These are phyloP conservation scores for Leistus spinibarbis DNA, from an alignment of 2,888 invertebrate species.

Conservation along the genomic window DNA sequence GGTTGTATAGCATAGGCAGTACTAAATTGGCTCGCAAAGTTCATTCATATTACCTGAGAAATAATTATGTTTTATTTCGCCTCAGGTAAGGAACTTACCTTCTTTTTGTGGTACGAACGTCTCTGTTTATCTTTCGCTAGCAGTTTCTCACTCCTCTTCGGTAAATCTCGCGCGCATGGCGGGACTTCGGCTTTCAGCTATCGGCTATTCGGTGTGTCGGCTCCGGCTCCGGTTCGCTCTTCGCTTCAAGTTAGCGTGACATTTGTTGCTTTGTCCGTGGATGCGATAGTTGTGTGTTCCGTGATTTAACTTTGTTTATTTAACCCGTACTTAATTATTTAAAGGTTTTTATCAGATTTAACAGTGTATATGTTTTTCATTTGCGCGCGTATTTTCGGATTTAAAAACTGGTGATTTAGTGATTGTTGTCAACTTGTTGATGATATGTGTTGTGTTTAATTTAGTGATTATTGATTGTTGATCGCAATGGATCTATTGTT, in stretches of 20 bases:
- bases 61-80: slow-evolving; percentile 29
- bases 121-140: slow-evolving; percentile 9
- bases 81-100: slow-evolving; percentile 7
- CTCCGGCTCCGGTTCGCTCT: not conserved
- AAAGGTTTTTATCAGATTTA: not conserved
- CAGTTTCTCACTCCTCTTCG: not conserved
- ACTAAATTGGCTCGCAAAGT: not conserved
- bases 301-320: not conserved
- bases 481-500: slow-evolving; percentile 10
- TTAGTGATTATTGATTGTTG: not conserved
- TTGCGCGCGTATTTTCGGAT: not conserved
- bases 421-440: not conserved
- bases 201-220: not conserved
- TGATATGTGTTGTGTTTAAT: not conserved
- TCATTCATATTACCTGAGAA: slow-evolving; percentile 34
- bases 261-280: not conserved
- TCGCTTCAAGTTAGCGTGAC: not conserved
- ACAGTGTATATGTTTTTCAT: not conserved
- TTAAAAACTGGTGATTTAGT: too few species aligned
- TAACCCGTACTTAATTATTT: not conserved
- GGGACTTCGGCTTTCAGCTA: not conserved
- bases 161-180: not conserved
- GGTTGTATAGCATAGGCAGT: not conserved
- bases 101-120: slow-evolving; percentile 8
- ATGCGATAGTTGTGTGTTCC: not conserved